Evolutionary conservation across 2,797 vertebrate species (phyloP).

Genomic region (Alfaro cultratus): DNA sequence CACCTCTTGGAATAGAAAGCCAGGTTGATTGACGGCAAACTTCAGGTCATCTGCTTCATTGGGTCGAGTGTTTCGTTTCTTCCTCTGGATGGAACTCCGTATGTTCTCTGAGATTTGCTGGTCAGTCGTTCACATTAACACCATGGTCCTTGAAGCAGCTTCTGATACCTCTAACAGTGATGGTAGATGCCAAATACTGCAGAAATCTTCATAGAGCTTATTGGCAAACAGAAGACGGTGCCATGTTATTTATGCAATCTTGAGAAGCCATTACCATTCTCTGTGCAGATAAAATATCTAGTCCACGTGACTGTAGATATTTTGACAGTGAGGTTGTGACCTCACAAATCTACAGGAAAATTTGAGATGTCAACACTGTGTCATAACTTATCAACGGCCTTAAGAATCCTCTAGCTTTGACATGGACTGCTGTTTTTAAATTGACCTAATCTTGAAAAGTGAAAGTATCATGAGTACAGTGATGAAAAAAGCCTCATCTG

Average conservation of each 20-base stretch:
- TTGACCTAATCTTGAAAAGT: background rate
- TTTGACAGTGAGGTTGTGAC: background rate
- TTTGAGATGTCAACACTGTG: background rate
- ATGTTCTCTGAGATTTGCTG: background rate
- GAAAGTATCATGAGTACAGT: background rate
- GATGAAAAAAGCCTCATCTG: background rate
- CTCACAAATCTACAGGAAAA: background rate
- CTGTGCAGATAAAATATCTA: background rate
- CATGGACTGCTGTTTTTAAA: background rate
- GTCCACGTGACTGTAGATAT: background rate
- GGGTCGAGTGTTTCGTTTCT: background rate
- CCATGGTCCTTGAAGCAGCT: background rate
- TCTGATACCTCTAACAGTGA: background rate
- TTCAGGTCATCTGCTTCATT: background rate
- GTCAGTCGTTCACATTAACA: background rate
- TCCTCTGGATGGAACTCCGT: background rate
- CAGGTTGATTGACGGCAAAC: background rate
- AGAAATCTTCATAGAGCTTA: background rate
- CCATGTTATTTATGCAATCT: background rate
- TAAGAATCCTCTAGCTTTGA: slow-evolving; percentile 8
- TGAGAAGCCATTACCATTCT: background rate
- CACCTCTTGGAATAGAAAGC: background rate
- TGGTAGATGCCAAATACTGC: background rate
- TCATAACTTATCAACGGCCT: background rate
- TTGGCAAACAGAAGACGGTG: background rate